Percentiles rank a stretch among this genome's conserved stretches.
Conservation (phyloP, 1,140 invertebrate genomes). For the Lepidotrigona ventralis region DNA sequence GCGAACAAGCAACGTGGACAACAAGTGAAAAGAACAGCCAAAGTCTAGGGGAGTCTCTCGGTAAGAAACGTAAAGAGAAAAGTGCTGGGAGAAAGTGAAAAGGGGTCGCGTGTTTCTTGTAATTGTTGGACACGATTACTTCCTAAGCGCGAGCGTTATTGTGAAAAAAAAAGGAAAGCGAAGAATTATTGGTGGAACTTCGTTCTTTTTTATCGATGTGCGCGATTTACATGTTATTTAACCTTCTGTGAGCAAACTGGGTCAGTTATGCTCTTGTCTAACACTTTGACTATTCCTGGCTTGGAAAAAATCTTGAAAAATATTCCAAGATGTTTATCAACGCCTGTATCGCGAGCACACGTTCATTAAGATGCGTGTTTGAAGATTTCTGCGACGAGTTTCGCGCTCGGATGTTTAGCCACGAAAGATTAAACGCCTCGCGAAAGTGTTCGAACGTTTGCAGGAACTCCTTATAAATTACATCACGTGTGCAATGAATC, state of each 20-base stretch:
- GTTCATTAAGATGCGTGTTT: too few relatives aligned
- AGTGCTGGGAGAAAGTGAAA: not conserved
- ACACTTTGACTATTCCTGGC: not conserved
- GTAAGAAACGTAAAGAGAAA: not conserved
- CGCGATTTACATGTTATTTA: not conserved
- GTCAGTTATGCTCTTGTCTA: not conserved
- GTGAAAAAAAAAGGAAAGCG: constrained; percentile 34
- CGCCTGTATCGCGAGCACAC: not conserved
- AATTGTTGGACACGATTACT: constrained; percentile 26
- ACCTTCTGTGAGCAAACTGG: not conserved
- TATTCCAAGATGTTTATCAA: not conserved
- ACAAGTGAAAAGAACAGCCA: not conserved
- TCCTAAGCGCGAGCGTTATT: not conserved
- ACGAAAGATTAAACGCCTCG: too few relatives aligned
- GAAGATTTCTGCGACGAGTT: too few relatives aligned
- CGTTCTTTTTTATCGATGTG: not conserved
- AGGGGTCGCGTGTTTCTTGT: constrained; percentile 36
- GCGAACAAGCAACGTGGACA: not conserved
- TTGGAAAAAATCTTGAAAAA: not conserved
- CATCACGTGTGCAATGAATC: too few relatives aligned
- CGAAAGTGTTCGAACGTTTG: too few relatives aligned
- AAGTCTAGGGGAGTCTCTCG: not conserved
- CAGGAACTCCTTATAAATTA: too few relatives aligned
- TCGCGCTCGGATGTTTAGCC: too few relatives aligned
- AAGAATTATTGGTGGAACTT: not conserved